Conservation (phyloP, 2,113 vertebrate species). For the Brachirus orientalis region DNA sequence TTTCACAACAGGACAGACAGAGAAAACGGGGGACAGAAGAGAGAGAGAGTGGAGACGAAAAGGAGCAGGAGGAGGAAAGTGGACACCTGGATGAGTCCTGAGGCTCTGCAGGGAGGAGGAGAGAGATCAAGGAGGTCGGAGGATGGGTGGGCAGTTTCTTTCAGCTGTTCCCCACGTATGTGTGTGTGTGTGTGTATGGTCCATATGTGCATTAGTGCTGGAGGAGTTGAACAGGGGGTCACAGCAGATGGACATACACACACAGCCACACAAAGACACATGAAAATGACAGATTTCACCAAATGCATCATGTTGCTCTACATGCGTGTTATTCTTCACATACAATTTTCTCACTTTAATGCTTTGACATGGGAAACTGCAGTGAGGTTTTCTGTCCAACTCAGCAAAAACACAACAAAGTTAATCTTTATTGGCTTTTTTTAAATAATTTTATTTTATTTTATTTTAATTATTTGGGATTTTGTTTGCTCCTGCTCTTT, state of each 20-base stretch:
- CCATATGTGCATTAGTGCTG: constrained; percentile 76
- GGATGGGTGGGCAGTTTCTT: constrained; percentile 55
- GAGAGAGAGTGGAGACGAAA: constrained; percentile 11
- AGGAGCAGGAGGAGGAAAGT: constrained; percentile 43
- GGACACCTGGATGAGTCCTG: constrained; percentile 78
- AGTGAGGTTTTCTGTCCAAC: neutral
- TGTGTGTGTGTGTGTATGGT: constrained; percentile 29
- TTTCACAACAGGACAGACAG: neutral
- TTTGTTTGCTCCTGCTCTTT: neutral
- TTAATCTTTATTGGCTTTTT: neutral
- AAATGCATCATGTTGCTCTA: constrained; percentile 63
- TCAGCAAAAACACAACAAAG: constrained; percentile 6
- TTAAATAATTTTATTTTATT: too few species aligned
- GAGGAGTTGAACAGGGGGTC: constrained; percentile 77
- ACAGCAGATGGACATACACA: constrained; percentile 66
- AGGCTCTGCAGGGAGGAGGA: constrained; percentile 62
- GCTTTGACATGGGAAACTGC: constrained; percentile 16
- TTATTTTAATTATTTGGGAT: too few species aligned
- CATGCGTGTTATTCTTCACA: constrained; percentile 6
- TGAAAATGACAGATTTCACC: constrained; percentile 66
- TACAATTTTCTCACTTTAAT: constrained; percentile 36
- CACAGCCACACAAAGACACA: constrained; percentile 22
- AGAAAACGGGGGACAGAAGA: neutral
- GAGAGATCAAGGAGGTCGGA: constrained; percentile 35
- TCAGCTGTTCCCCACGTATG: constrained; percentile 71